Percentiles rank a stretch among this genome's conserved stretches.
Conservation (phyloP, 2,888 invertebrate species). For the Lepetodrilus schrolli region DNA sequence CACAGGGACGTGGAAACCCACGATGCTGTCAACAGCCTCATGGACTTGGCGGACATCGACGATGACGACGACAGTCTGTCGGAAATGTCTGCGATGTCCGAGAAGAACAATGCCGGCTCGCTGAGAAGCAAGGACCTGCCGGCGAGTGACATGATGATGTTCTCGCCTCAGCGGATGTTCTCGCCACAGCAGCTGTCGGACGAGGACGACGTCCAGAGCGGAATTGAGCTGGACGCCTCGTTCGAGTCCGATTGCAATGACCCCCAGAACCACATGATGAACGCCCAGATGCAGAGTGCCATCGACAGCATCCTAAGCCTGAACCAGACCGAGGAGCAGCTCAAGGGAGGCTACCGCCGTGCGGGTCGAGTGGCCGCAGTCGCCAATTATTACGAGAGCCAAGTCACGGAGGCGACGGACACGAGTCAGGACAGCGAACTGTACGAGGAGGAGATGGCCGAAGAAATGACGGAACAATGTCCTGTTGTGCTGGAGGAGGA, state of each 20-base stretch:
- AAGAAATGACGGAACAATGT: too few relatives aligned
- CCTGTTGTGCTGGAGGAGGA: too few relatives aligned
- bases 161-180: background rate
- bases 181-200: background rate
- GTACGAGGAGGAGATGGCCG: background rate
- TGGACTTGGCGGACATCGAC: slow-evolving; percentile 31
- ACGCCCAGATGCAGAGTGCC: slow-evolving; percentile 83
- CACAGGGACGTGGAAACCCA: slow-evolving; percentile 8
- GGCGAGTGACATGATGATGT: background rate
- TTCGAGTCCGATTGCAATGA: slow-evolving; percentile 35
- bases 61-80: background rate
- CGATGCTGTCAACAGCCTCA: slow-evolving; percentile 35
- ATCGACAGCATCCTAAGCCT: slow-evolving; percentile 85
- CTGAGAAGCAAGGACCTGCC: slow-evolving; percentile 3
- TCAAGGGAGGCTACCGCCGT: too few relatives aligned
- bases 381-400: slow-evolving; percentile 1
- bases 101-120: background rate
- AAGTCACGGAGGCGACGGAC: slow-evolving; percentile 26
- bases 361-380: too few relatives aligned
- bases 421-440: slow-evolving; percentile 25
- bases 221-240: slow-evolving; percentile 32
- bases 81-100: background rate
- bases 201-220: background rate
- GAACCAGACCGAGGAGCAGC: slow-evolving; percentile 36
- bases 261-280: slow-evolving; percentile 41